Base-by-base conservation (phyloP, 2,797 vertebrate genomes). In the Liparis tanakae region DNA sequence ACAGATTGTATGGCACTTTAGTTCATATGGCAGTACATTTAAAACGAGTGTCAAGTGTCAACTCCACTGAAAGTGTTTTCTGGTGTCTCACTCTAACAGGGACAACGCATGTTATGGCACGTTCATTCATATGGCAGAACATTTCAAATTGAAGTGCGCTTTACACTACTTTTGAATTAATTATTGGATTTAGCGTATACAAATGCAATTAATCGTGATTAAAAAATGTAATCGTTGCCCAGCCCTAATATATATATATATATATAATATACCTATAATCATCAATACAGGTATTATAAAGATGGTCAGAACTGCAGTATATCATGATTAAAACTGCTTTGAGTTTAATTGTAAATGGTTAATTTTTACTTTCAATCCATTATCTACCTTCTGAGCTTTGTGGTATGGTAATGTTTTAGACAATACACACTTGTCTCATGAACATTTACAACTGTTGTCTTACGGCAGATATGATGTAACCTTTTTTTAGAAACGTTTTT, bases 161-260 rank as follows among this genome's bases (percentile, higher is more conserved):
- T n/a, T n/a, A n/a, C n/a, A n/a, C n/a, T n/a, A n/a, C n/a, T n/a
- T n/a, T n/a, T n/a, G n/a, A n/a, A n/a, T n/a, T n/a, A n/a, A n/a
- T n/a, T n/a, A n/a, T n/a, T n/a, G n/a, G n/a, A n/a, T n/a, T n/a
- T n/a, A n/a, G n/a, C n/a, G n/a, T n/a, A n/a, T n/a, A n/a, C n/a
- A n/a, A n/a, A n/a, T n/a, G n/a, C n/a, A n/a, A n/a, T n/a, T n/a
- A n/a, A n/a, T n/a, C n/a, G n/a, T n/a, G n/a, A n/a, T n/a, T n/a
- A n/a, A n/a, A n/a, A n/a, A n/a, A n/a, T n/a, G n/a, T n/a, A n/a
- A n/a, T n/a, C n/a, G n/a, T n/a, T n/a, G n/a, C n/a, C n/a, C n/a
- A n/a, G n/a, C n/a, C n/a, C n/a, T n/a, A n/a, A n/a, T n/a, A n/a
- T 41, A 30, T 22, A 44, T 71, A 70, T 18, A 81, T 67, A 67